Evolutionary conservation across 2,797 vertebrate species (phyloP).

Genomic region (Echeneis naucrates): DNA sequence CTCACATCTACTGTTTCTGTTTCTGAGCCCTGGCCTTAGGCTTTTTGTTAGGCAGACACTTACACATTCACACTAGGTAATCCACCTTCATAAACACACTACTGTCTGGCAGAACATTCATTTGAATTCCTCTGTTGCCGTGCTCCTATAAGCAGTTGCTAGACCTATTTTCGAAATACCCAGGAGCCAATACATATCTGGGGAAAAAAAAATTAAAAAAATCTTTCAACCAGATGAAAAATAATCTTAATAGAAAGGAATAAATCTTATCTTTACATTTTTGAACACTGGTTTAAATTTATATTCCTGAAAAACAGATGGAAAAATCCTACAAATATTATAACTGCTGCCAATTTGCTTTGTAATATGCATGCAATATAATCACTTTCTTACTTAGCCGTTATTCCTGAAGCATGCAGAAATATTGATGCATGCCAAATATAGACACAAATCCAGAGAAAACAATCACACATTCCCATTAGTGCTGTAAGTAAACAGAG

Average conservation of each 20-base stretch:
- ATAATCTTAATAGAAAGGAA: not conserved
- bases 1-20: slow-evolving; percentile 25
- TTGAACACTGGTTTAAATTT: too few species aligned
- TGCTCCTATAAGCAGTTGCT: not conserved
- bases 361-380: not conserved
- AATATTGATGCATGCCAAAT: slow-evolving; percentile 47
- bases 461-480: slow-evolving; percentile 32
- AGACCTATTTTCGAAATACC: not conserved
- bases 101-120: slow-evolving; percentile 1
- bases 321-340: not conserved
- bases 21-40: slow-evolving; percentile 30
- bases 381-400: slow-evolving; percentile 4
- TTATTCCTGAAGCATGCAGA: slow-evolving; percentile 5
- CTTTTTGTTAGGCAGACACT: slow-evolving; percentile 33
- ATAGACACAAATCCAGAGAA: slow-evolving; percentile 39
- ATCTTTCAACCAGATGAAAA: not conserved
- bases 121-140: not conserved
- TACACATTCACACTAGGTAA: slow-evolving; percentile 26
- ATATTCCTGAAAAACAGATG: not conserved
- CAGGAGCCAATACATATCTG: too few species aligned
- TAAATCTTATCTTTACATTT: too few species aligned
- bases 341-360: not conserved
- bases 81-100: slow-evolving; percentile 20
- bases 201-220: not conserved
- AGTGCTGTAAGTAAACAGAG: slow-evolving; percentile 23